These are phyloP conservation scores for Pogonophryne albipinna DNA, from an alignment of 2,797 vertebrate species.

Conservation along the genomic window DNA sequence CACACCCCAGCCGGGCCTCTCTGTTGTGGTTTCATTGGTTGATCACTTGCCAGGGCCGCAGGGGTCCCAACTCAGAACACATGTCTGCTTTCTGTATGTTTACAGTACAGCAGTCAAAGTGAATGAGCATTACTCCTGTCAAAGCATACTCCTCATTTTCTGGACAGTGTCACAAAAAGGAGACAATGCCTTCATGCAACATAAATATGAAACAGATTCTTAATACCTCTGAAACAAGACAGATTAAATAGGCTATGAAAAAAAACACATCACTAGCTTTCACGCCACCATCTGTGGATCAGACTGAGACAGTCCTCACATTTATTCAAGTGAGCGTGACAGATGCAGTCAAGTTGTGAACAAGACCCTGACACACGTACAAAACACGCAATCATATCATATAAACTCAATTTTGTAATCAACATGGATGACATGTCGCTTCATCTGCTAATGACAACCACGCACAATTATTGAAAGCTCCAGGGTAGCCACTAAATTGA, in stretches of 20 bases:
- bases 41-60: slow-evolving; percentile 76
- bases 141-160: slow-evolving; percentile 66
- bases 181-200: slow-evolving; percentile 39
- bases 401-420: background rate
- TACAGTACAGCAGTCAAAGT: slow-evolving; percentile 74
- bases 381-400: background rate
- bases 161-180: slow-evolving; percentile 59
- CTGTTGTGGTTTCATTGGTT: slow-evolving; percentile 81
- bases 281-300: slow-evolving; percentile 21
- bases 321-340: slow-evolving; percentile 16
- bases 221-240: slow-evolving; percentile 27
- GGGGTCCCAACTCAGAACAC: slow-evolving; percentile 79
- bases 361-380: background rate
- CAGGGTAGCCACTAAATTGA: background rate
- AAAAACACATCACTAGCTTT: slow-evolving; percentile 2
- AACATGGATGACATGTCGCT: background rate
- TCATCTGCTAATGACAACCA: background rate
- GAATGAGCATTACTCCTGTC: slow-evolving; percentile 71
- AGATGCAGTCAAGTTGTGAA: slow-evolving; percentile 14
- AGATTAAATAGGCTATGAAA: slow-evolving; percentile 9
- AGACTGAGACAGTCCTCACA: slow-evolving; percentile 11
- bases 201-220: slow-evolving; percentile 51
- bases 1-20: slow-evolving; percentile 61
- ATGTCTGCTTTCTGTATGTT: slow-evolving; percentile 79
- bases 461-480: background rate